These are phyloP conservation scores for Naja naja DNA, from an alignment of 2,113 vertebrate species.

Conservation along the genomic window DNA sequence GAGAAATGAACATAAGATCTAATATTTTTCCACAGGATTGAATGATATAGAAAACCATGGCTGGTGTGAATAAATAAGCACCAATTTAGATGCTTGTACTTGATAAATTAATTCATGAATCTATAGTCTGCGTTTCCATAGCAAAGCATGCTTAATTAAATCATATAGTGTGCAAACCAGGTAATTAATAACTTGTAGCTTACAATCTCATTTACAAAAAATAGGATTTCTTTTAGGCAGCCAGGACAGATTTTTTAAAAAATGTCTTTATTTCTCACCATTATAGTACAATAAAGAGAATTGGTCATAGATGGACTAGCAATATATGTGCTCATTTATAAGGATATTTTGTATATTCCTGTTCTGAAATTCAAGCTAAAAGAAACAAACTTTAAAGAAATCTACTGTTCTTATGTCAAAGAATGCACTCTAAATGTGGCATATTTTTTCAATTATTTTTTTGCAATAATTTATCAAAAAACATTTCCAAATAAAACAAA, in stretches of 20 bases:
- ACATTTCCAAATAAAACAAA: slow-evolving; percentile 23
- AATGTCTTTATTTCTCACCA: neutral
- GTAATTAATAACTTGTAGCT: neutral
- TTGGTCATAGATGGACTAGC: neutral
- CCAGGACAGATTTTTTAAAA: neutral
- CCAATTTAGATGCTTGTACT: neutral
- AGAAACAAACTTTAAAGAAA: neutral
- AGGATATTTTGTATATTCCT: neutral
- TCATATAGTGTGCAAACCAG: neutral
- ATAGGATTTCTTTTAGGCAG: neutral
- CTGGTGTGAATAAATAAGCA: neutral
- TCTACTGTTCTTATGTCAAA: neutral
- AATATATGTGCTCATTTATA: neutral
- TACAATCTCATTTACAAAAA: neutral
- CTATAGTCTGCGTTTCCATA: neutral
- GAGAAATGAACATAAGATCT: neutral
- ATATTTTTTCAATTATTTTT: neutral
- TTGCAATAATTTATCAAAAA: neutral
- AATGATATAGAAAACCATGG: neutral
- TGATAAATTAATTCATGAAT: neutral
- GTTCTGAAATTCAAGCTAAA: neutral
- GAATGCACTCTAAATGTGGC: neutral
- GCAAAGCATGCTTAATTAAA: neutral
- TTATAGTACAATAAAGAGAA: neutral
- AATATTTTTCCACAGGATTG: neutral